phyloP scores from a whole-genome alignment of 2,797 vertebrate genomes.

The Cossypha polioptera region DNA sequence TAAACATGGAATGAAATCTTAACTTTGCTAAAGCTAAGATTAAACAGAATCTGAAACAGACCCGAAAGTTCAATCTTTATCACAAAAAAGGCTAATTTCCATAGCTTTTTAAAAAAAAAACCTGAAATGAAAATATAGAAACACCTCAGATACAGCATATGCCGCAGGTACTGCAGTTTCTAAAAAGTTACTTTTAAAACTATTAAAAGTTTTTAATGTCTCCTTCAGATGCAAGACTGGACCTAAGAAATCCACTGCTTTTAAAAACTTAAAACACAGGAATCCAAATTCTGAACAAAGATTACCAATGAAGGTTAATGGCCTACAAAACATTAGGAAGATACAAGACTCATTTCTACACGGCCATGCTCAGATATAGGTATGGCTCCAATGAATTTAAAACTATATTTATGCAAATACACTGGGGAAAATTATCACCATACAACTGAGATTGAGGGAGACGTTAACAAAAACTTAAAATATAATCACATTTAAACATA shows the following conservation, averaged over 20 bases:
- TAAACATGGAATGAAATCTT: background rate
- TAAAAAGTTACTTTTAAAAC: background rate
- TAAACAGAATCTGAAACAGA: background rate
- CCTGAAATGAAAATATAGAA: background rate
- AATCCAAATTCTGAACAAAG: background rate
- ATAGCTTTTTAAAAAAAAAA: background rate
- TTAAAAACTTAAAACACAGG: background rate
- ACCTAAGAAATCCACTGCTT: background rate
- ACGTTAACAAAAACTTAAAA: background rate
- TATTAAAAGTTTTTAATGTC: background rate
- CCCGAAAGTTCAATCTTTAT: background rate
- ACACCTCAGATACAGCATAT: accelerated
- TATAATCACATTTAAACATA: background rate
- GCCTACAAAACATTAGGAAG: background rate
- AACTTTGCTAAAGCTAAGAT: background rate
- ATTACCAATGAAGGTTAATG: background rate
- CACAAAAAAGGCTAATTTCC: background rate
- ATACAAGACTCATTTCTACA: background rate
- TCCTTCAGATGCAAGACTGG: background rate
- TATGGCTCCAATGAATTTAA: background rate
- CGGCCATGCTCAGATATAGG: background rate
- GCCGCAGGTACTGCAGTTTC: background rate
- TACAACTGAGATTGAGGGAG: background rate
- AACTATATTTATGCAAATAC: background rate
- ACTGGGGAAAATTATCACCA: background rate